A percentile compares a stretch with the other conserved stretches of the same genome.
Evolutionary conservation across 2,888 invertebrate species (phyloP).

Genomic region (Eupeodes latifasciatus): DNA sequence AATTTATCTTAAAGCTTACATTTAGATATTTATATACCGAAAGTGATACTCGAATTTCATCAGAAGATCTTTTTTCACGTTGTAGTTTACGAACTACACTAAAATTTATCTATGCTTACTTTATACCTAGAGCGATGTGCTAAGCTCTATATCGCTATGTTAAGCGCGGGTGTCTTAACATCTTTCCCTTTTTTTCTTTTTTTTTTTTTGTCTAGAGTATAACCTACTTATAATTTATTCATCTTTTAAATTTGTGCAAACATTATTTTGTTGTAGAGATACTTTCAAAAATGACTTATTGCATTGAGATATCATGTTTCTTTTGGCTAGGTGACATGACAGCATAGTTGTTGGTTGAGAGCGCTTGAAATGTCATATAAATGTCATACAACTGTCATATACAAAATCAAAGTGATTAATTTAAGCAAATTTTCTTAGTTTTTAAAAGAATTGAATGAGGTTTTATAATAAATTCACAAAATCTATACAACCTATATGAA

Average conservation of each 20-base stretch:
- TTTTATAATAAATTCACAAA: neutral
- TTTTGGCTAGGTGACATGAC: neutral
- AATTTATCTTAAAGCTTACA: conserved; percentile 53
- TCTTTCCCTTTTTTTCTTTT: conserved; percentile 23
- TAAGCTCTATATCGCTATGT: neutral
- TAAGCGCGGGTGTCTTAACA: conserved; percentile 37
- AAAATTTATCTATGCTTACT: neutral
- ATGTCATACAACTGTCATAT: conserved; percentile 23
- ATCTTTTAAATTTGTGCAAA: conserved; percentile 34
- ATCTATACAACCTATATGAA: neutral
- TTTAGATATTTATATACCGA: conserved; percentile 15
- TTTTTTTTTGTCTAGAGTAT: neutral
- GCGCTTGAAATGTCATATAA: conserved; percentile 25
- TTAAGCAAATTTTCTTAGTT: neutral
- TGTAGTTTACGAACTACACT: neutral
- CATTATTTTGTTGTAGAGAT: conserved; percentile 4
- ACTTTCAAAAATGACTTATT: conserved; percentile 59
- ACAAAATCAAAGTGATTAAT: conserved; percentile 21
- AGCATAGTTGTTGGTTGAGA: neutral
- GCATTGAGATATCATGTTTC: conserved; percentile 45
- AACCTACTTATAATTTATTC: conserved; percentile 8
- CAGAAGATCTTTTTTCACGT: conserved; percentile 56
- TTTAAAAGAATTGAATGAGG: neutral
- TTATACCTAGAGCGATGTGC: neutral
- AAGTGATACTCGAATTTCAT: conserved; percentile 63